Evolutionary conservation across 2,797 vertebrate species (phyloP).

Genomic region (Neosalanx taihuensis): DNA sequence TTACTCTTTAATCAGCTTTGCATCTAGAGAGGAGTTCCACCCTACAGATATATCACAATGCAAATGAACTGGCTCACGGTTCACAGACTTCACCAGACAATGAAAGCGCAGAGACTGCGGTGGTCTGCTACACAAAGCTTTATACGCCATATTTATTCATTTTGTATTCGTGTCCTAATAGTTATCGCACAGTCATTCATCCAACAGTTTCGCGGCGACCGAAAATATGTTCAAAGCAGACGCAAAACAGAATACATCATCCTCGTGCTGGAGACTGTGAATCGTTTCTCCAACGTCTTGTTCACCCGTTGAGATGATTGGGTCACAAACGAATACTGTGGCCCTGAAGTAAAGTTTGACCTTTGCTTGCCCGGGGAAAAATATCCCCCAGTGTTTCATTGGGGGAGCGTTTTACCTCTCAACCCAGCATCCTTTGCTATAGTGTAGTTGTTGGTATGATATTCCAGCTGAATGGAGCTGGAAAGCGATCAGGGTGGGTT

Average conservation of each 20-base stretch:
- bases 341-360: neutral
- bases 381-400: neutral
- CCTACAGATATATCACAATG: conserved; percentile 50
- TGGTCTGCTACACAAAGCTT: neutral
- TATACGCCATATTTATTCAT: neutral
- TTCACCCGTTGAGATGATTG: no score
- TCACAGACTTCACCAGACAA: conserved; percentile 21
- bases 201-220: no score
- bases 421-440: conserved; percentile 20
- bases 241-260: no score
- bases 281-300: no score
- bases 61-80: conserved; percentile 45
- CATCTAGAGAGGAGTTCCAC: conserved; percentile 49
- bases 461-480: conserved; percentile 33
- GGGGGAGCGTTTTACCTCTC: conserved; percentile 23
- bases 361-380: no score
- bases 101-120: neutral
- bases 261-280: no score
- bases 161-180: no score
- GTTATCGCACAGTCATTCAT: no score
- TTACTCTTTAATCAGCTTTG: conserved; percentile 64
- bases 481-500: conserved; percentile 17
- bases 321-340: no score
- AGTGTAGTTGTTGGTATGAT: conserved; percentile 19
- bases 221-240: no score